A percentile compares a stretch with the other conserved stretches of the same genome.
These are phyloP conservation scores for Monomorium pharaonis DNA, from an alignment of 1,140 invertebrate genomes.

Conservation along the genomic window DNA sequence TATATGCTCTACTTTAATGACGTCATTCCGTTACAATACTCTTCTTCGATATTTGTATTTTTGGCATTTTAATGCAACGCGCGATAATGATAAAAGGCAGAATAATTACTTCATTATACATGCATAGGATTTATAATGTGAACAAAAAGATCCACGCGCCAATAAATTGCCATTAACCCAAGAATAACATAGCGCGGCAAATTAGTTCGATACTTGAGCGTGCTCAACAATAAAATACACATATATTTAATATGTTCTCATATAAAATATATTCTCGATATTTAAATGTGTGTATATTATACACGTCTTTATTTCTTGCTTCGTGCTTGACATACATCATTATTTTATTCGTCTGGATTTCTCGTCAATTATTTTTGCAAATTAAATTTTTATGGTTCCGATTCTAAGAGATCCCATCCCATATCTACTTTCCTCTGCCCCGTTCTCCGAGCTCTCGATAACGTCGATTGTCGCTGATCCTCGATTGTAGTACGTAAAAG, in stretches of 20 bases:
- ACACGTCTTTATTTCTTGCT: background rate
- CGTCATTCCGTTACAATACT: background rate
- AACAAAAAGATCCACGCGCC: slow-evolving; percentile 28
- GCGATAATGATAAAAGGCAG: slow-evolving; percentile 10
- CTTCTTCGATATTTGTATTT: slow-evolving; percentile 2
- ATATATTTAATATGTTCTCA: no score
- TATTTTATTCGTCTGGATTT: background rate
- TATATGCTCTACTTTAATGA: background rate
- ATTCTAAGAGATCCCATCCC: background rate
- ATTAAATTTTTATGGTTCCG: background rate
- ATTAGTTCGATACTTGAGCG: slow-evolving; percentile 10
- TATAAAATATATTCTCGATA: background rate
- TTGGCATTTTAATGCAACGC: slow-evolving; percentile 7
- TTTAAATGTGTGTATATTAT: background rate
- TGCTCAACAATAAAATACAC: background rate
- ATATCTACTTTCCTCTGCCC: background rate
- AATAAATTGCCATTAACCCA: slow-evolving; percentile 50
- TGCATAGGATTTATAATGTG: slow-evolving; percentile 41
- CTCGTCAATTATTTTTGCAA: background rate
- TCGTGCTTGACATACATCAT: background rate
- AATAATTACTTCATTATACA: slow-evolving; percentile 51
- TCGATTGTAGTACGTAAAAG: slow-evolving; percentile 22
- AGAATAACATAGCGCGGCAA: slow-evolving; percentile 28
- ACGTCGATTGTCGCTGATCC: background rate
- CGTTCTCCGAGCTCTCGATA: background rate